A percentile compares a stretch with the other conserved stretches of the same genome.
Evolutionary conservation across 2,113 vertebrate species (phyloP).

Genomic region (Coryphaenoides rupestris): DNA sequence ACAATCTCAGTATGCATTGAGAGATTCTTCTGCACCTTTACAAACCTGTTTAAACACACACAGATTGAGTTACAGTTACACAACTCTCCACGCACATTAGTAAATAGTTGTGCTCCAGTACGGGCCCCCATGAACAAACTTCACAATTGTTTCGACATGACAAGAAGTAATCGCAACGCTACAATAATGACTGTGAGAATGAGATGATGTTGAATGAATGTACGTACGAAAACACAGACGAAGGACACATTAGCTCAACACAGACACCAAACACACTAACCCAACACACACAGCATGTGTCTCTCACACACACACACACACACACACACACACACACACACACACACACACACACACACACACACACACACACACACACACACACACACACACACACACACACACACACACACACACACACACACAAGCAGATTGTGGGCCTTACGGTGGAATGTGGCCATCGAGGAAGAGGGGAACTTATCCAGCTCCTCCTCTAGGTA

Average conservation of each 20-base stretch:
- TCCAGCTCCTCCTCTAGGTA: conserved; percentile 90
- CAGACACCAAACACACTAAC: neutral
- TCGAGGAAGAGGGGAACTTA: conserved; percentile 82
- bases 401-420: conserved; percentile 13
- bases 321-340: neutral
- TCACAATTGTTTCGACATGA: too few relatives aligned
- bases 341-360: neutral
- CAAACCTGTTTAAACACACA: too few relatives aligned
- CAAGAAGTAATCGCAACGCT: too few relatives aligned
- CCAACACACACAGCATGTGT: neutral
- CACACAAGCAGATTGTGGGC: conserved; percentile 24
- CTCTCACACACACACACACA: neutral
- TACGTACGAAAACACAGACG: too few relatives aligned
- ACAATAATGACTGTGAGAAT: neutral
- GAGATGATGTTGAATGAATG: neutral
- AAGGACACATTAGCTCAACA: neutral
- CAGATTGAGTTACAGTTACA: too few relatives aligned
- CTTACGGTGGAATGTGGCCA: conserved; percentile 88
- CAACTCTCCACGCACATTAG: too few relatives aligned
- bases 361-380: conserved; percentile 3
- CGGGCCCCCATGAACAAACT: too few relatives aligned
- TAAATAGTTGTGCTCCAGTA: too few relatives aligned
- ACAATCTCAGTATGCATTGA: too few relatives aligned
- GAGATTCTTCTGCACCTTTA: too few relatives aligned
- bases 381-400: conserved; percentile 15